phyloP scores from a whole-genome alignment of 2,888 invertebrate genomes.

The Apocheima hispidaria region DNA sequence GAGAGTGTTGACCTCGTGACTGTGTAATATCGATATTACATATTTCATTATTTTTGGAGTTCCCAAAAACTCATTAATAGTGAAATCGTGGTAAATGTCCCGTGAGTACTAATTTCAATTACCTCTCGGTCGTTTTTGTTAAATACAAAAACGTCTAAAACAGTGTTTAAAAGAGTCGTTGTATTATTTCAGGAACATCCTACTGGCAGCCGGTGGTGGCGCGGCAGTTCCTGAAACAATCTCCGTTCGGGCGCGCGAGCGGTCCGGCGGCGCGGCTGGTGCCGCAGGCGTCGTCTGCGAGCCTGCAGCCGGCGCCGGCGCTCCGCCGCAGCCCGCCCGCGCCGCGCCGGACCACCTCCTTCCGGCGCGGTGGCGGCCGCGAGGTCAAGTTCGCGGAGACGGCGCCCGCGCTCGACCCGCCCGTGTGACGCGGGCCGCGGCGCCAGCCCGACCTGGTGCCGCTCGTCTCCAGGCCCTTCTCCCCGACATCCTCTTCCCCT shows the following conservation, averaged over 20 bases:
- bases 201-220: slow-evolving; percentile 90
- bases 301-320: slow-evolving; percentile 72
- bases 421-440: slow-evolving; percentile 84
- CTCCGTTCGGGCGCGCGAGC: slow-evolving; percentile 85
- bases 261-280: slow-evolving; percentile 72
- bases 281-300: slow-evolving; percentile 79
- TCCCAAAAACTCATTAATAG: too few relatives aligned
- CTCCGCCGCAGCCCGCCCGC: slow-evolving; percentile 72
- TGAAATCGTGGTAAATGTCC: too few relatives aligned
- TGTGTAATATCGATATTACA: too few relatives aligned
- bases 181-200: slow-evolving; percentile 66
- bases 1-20: too few relatives aligned
- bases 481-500: slow-evolving; percentile 53
- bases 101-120: too few relatives aligned
- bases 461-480: slow-evolving; percentile 66
- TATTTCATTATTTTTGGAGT: too few relatives aligned
- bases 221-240: slow-evolving; percentile 89
- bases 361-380: slow-evolving; percentile 71
- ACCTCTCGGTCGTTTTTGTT: background rate
- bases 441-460: slow-evolving; percentile 85
- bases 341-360: slow-evolving; percentile 76
- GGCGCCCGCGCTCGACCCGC: slow-evolving; percentile 61
- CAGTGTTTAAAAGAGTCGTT: background rate
- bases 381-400: slow-evolving; percentile 85
- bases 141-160: too few relatives aligned